These are phyloP conservation scores for Eumacrocentrus americanus DNA, from an alignment of 2,888 invertebrate species.

Conservation along the genomic window DNA sequence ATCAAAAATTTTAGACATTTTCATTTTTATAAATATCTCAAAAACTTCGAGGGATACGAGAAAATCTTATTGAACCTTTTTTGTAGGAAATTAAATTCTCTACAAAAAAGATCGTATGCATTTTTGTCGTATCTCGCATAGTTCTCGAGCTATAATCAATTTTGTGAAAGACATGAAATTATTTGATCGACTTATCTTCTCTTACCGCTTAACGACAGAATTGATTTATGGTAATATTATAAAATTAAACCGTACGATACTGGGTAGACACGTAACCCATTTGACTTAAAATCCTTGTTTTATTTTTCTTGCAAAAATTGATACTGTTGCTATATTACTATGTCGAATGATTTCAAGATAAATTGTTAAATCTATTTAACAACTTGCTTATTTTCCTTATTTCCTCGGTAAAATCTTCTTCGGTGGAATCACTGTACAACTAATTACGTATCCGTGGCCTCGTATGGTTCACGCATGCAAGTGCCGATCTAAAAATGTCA, in stretches of 20 bases:
- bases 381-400: constrained; percentile 10
- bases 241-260: constrained; percentile 5
- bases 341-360: constrained; percentile 2
- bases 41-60: no score
- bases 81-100: no score
- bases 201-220: no score
- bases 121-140: no score
- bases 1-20: no score
- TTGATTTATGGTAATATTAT: constrained; percentile 3
- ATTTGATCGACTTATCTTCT: no score
- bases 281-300: background rate
- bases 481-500: constrained; percentile 29
- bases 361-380: constrained; percentile 13
- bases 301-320: background rate
- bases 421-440: constrained; percentile 36
- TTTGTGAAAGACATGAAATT: constrained; percentile 11
- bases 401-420: constrained; percentile 25
- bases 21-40: no score
- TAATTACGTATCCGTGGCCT: constrained; percentile 47
- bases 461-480: constrained; percentile 33
- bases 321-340: background rate
- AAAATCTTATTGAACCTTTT: no score
- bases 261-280: constrained; percentile 6
- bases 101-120: no score
- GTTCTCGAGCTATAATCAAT: no score